phyloP scores from a whole-genome alignment of 64 coral and sea anemone genomes.

The Montipora sp. region DNA sequence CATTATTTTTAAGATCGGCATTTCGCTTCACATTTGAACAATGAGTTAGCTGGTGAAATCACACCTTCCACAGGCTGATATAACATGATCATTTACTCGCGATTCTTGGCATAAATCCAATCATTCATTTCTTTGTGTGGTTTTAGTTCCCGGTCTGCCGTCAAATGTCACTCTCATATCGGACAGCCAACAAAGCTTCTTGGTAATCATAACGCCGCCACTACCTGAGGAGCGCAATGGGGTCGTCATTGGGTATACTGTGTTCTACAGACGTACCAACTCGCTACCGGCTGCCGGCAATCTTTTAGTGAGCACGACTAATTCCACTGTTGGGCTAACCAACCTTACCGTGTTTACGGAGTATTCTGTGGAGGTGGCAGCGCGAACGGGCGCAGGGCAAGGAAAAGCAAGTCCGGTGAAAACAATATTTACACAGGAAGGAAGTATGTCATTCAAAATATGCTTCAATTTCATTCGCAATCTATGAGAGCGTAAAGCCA shows the following conservation, averaged over 20 bases:
- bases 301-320: slow-evolving; percentile 30
- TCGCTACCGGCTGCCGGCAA: neutral
- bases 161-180: slow-evolving; percentile 37
- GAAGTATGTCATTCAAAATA: slow-evolving; percentile 31
- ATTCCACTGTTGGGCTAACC: neutral
- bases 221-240: slow-evolving; percentile 58
- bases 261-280: slow-evolving; percentile 69
- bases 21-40: too few species aligned
- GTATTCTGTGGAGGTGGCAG: slow-evolving; percentile 66
- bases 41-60: too few species aligned
- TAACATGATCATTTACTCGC: neutral
- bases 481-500: too few species aligned
- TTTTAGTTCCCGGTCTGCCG: slow-evolving; percentile 72
- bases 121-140: neutral
- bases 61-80: too few species aligned
- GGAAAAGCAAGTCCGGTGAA: slow-evolving; percentile 50
- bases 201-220: slow-evolving; percentile 60
- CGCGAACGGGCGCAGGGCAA: slow-evolving; percentile 57
- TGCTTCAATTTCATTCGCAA: neutral
- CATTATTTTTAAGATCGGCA: too few species aligned
- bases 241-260: slow-evolving; percentile 56
- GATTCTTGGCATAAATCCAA: neutral
- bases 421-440: slow-evolving; percentile 64
- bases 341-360: slow-evolving; percentile 72
- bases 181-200: slow-evolving; percentile 39